These are phyloP conservation scores for Tyrannus savana DNA, from an alignment of 2,113 vertebrate species.

Conservation along the genomic window DNA sequence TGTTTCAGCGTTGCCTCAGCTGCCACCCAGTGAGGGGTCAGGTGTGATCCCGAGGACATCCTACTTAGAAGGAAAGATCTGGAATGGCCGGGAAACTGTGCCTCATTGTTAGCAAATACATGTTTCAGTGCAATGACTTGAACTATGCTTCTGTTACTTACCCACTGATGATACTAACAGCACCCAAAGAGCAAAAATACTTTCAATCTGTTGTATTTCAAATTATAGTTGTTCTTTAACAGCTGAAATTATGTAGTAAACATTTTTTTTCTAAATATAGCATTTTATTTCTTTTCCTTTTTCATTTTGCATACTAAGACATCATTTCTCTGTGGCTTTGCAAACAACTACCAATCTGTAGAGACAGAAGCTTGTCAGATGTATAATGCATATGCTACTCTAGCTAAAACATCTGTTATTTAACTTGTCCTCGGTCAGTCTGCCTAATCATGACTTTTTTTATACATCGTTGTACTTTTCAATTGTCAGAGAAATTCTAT, in stretches of 20 bases:
- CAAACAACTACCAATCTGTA: background rate
- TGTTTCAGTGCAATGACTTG: background rate
- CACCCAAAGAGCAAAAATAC: background rate
- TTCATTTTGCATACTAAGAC: background rate
- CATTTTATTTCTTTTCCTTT: background rate
- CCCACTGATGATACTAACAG: background rate
- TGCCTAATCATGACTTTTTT: background rate
- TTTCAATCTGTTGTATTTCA: background rate
- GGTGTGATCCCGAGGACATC: accelerated
- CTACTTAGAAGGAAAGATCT: background rate
- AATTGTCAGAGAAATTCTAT: background rate
- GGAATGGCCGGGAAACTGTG: accelerated
- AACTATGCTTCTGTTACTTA: background rate
- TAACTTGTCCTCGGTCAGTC: background rate
- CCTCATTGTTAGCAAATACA: background rate
- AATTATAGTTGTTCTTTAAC: background rate
- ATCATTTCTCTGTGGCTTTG: background rate
- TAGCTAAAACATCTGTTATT: background rate
- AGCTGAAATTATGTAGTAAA: background rate
- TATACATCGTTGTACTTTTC: background rate
- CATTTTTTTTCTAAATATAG: background rate
- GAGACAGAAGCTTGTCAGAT: background rate
- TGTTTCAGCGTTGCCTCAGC: background rate
- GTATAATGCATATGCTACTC: background rate
- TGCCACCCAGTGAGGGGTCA: background rate